Evolutionary conservation across 1,140 invertebrate species (phyloP).

Genomic region (Mylabris phalerata): DNA sequence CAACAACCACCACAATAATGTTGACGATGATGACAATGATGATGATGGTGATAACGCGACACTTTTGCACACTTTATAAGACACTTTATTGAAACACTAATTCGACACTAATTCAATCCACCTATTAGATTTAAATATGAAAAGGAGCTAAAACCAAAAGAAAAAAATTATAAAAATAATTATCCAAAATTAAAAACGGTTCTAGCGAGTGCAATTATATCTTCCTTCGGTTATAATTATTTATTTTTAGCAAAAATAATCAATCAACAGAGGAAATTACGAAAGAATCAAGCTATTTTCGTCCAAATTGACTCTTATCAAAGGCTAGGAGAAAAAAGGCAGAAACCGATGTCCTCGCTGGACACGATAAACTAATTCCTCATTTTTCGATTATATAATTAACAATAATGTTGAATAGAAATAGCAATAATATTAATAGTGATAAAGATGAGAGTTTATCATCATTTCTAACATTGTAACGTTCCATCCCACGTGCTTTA

Average conservation of each 20-base stretch:
- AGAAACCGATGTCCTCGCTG: background rate
- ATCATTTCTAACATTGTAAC: constrained; percentile 2
- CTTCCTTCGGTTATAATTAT: background rate
- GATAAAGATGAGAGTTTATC: constrained; percentile 3
- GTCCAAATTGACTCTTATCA: too few species aligned
- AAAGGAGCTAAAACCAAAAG: too few species aligned
- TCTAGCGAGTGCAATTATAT: background rate
- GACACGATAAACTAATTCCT: constrained; percentile 17
- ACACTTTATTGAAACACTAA: background rate
- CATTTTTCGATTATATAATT: constrained; percentile 15
- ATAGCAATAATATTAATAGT: too few species aligned
- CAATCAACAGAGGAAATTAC: background rate
- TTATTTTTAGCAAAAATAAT: background rate
- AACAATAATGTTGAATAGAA: constrained; percentile 3
- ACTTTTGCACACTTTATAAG: background rate
- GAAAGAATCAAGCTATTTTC: too few species aligned
- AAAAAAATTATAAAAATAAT: too few species aligned
- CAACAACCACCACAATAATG: too few species aligned
- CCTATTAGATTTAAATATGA: too few species aligned
- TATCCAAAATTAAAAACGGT: background rate
- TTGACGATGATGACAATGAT: background rate
- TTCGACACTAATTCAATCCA: background rate
- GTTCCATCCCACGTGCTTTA: constrained; percentile 6
- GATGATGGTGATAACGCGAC: background rate
- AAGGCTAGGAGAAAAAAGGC: too few species aligned